Evolutionary conservation across 2,113 vertebrate species (phyloP).

Genomic region (Procapra przewalskii): DNA sequence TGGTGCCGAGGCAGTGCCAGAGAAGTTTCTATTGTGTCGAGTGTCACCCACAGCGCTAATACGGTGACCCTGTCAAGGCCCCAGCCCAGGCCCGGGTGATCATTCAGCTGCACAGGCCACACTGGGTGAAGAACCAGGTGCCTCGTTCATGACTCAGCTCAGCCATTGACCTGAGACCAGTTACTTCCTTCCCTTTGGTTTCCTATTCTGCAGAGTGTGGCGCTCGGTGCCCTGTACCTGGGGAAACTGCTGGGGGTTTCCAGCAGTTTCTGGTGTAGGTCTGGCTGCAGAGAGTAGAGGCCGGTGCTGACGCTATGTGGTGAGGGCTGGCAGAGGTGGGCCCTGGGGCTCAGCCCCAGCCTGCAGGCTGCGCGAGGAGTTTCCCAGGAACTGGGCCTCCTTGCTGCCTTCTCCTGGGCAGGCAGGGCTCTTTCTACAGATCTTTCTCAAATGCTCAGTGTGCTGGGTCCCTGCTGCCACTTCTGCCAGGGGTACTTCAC

Average conservation of each 20-base stretch:
- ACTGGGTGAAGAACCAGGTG: neutral
- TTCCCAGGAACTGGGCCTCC: neutral
- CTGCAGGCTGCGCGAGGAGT: fast-evolving
- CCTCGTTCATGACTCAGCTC: neutral
- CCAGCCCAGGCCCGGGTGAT: no score
- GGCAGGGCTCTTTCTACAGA: neutral
- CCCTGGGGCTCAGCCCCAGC: neutral
- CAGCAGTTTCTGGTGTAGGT: neutral
- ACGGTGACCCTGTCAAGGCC: neutral
- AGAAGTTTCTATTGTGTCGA: neutral
- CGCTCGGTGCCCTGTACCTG: neutral
- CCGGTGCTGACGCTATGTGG: fast-evolving
- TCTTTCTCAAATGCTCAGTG: neutral
- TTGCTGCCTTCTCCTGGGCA: no score
- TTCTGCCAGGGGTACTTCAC: neutral
- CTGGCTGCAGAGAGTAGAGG: neutral
- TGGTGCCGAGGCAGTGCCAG: neutral
- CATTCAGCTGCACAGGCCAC: fast-evolving
- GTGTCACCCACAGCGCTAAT: neutral
- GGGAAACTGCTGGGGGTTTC: neutral
- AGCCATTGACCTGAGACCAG: neutral
- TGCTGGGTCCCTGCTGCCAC: neutral
- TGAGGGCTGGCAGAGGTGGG: neutral
- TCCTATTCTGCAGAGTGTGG: neutral
- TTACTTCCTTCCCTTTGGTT: neutral